Conservation (phyloP, 1,140 invertebrate genomes). For the Drosophila sp. region DNA sequence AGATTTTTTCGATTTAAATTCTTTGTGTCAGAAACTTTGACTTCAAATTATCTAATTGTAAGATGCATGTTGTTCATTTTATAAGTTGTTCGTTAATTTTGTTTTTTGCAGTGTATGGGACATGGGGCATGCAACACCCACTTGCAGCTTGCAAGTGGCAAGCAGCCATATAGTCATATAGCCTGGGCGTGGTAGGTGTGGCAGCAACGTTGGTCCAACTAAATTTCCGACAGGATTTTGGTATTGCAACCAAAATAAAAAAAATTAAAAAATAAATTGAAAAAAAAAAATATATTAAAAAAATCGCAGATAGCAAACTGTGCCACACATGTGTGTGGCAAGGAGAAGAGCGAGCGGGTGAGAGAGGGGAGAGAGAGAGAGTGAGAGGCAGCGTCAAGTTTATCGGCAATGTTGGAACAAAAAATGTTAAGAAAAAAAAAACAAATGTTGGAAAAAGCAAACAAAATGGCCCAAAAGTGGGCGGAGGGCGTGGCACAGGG, state of each 20-base stretch:
- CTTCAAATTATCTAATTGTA: no score
- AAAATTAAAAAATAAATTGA: not conserved
- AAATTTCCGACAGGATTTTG: slow-evolving; percentile 65
- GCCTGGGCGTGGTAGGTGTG: slow-evolving; percentile 54
- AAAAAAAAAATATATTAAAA: not conserved
- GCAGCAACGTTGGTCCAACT: slow-evolving; percentile 25
- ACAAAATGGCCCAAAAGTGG: slow-evolving; percentile 55
- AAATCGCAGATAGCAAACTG: slow-evolving; percentile 5
- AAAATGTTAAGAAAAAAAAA: not conserved
- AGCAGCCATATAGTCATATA: not conserved
- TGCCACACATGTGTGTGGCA: slow-evolving; percentile 16
- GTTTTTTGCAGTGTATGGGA: not conserved
- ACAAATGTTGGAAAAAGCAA: slow-evolving; percentile 14
- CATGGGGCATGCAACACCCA: slow-evolving; percentile 40
- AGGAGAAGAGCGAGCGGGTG: not conserved
- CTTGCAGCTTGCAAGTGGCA: slow-evolving; percentile 54
- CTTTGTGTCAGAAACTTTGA: no score
- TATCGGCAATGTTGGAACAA: slow-evolving; percentile 10
- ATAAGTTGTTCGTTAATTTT: no score
- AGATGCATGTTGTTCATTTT: no score
- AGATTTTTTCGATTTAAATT: no score
- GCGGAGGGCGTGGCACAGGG: slow-evolving; percentile 49
- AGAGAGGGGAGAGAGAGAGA: not conserved
- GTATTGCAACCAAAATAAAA: slow-evolving; percentile 1
- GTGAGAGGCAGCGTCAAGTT: slow-evolving; percentile 6